These are phyloP conservation scores for Brachionus sp. DNA, from an alignment of 1,140 invertebrate genomes.

Conservation along the genomic window DNA sequence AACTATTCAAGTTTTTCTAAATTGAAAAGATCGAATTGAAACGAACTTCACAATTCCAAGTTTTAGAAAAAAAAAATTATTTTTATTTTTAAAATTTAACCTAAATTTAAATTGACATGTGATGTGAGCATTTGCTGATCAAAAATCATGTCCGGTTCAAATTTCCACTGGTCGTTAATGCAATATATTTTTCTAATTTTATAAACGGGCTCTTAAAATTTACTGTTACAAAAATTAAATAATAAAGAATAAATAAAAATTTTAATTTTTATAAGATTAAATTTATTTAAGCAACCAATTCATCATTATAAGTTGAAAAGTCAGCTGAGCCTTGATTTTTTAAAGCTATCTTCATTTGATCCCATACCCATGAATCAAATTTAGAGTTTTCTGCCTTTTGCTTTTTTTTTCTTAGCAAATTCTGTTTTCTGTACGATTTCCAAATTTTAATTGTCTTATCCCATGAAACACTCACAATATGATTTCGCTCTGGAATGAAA, in stretches of 20 bases:
- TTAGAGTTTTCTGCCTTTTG: not conserved
- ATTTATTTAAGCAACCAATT: not conserved
- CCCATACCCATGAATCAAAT: conserved; percentile 40
- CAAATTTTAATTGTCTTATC: conserved; percentile 58
- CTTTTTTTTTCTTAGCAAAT: conserved; percentile 1
- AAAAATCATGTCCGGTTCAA: too few species aligned
- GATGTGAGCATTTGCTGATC: too few species aligned
- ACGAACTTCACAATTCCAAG: too few species aligned
- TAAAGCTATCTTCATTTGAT: conserved; percentile 33
- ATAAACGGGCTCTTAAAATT: too few species aligned
- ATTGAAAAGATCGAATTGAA: too few species aligned
- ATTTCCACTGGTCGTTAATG: too few species aligned
- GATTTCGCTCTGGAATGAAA: conserved; percentile 57
- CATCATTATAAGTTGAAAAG: not conserved
- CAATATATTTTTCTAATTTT: too few species aligned
- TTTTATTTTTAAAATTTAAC: too few species aligned
- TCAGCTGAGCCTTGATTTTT: conserved; percentile 28
- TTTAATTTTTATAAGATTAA: not conserved
- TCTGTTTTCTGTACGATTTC: conserved; percentile 55
- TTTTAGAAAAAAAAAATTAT: too few species aligned
- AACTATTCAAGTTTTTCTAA: too few species aligned
- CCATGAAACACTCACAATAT: conserved; percentile 59
- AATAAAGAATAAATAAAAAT: not conserved
- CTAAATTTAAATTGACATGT: too few species aligned
- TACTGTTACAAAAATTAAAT: not conserved